Evolutionary conservation across 1,140 invertebrate genomes (phyloP).

Genomic region (Lasioglossum baleicum): DNA sequence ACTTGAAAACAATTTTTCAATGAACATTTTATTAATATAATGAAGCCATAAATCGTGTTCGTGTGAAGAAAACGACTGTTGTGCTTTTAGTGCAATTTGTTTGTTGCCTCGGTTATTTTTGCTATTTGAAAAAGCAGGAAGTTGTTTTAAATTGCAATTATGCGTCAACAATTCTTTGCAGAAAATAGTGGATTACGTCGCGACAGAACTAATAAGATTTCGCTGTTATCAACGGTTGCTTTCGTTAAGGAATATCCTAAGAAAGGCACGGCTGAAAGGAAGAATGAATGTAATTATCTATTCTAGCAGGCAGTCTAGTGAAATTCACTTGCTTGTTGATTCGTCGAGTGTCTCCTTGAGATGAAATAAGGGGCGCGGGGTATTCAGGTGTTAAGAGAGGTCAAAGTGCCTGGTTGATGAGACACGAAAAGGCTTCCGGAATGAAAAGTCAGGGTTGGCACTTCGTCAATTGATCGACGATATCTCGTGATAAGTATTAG

Average conservation of each 20-base stretch:
- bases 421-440: slow-evolving; percentile 28
- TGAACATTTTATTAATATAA: too few relatives aligned
- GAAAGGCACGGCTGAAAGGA: background rate
- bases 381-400: slow-evolving; percentile 44
- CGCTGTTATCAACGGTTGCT: background rate
- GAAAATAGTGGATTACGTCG: background rate
- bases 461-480: slow-evolving; percentile 24
- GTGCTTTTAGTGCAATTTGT: too few relatives aligned
- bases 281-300: slow-evolving; percentile 34
- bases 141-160: too few relatives aligned
- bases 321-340: slow-evolving; percentile 49
- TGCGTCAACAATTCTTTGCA: too few relatives aligned
- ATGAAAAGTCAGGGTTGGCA: slow-evolving; percentile 41
- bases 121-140: too few relatives aligned
- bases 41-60: too few relatives aligned
- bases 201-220: background rate
- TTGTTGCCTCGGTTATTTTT: too few relatives aligned
- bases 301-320: slow-evolving; percentile 14
- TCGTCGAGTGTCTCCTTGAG: slow-evolving; percentile 44
- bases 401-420: slow-evolving; percentile 43
- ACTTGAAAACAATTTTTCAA: too few relatives aligned
- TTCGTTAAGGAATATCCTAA: background rate
- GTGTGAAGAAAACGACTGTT: too few relatives aligned
- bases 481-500: background rate
- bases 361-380: slow-evolving; percentile 24